These are phyloP conservation scores for Ichneumon xanthorius DNA, from an alignment of 2,888 invertebrate genomes.

Conservation along the genomic window DNA sequence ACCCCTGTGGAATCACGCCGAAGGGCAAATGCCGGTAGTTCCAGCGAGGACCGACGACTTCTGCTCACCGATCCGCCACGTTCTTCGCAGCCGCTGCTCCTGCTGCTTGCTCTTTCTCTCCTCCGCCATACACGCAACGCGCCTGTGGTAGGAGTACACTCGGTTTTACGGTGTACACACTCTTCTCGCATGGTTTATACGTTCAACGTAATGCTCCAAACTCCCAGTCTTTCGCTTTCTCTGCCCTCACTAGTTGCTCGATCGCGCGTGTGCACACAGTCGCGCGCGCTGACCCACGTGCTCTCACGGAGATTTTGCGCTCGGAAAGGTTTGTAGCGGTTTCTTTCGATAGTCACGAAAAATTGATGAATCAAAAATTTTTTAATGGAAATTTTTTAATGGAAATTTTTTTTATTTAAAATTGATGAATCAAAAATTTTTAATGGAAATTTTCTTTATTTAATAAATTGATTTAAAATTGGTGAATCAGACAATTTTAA, in stretches of 20 bases:
- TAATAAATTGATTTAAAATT: too few relatives aligned
- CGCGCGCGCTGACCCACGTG: constrained; percentile 71
- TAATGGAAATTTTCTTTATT: too few relatives aligned
- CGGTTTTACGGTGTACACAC: constrained; percentile 20
- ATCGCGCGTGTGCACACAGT: constrained; percentile 65
- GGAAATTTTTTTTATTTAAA: too few relatives aligned
- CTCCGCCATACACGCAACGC: constrained; percentile 4
- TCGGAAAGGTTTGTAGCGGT: constrained; percentile 43
- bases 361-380: background rate
- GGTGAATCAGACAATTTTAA: too few relatives aligned
- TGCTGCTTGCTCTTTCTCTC: constrained; percentile 8
- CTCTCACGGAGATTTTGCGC: constrained; percentile 53
- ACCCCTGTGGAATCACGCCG: background rate
- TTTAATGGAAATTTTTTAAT: too few relatives aligned
- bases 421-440: too few relatives aligned
- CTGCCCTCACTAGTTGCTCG: constrained; percentile 77
- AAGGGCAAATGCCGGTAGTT: constrained; percentile 16
- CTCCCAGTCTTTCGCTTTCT: constrained; percentile 84
- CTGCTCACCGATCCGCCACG: background rate
- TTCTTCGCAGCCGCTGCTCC: background rate
- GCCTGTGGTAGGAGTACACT: constrained; percentile 48
- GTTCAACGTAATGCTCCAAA: constrained; percentile 78
- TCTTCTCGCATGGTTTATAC: constrained; percentile 80
- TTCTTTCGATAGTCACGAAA: constrained; percentile 6
- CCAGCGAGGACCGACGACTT: background rate